Evolutionary conservation across 1,140 invertebrate genomes (phyloP).

Genomic region (Danaus plexippus): DNA sequence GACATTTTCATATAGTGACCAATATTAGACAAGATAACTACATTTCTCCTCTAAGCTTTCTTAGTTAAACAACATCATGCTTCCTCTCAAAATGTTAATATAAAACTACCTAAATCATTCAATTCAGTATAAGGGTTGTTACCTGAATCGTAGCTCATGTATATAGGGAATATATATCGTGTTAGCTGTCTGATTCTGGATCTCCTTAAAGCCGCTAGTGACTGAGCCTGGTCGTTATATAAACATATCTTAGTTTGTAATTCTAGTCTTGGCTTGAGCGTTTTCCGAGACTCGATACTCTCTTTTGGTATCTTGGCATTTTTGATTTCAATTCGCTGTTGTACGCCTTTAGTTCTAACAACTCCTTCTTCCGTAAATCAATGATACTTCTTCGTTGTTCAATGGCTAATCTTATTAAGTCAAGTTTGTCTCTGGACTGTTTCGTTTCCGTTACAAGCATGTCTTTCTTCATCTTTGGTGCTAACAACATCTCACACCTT

Average conservation of each 20-base stretch:
- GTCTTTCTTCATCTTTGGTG: conserved; percentile 74
- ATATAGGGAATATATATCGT: conserved; percentile 84
- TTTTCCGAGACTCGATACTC: conserved; percentile 75
- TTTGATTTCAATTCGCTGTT: conserved; percentile 73
- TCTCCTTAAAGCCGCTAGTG: conserved; percentile 76
- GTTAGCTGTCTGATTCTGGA: conserved; percentile 78
- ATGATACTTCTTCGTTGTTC: conserved; percentile 76
- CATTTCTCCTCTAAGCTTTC: too few species aligned
- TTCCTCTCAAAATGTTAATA: too few species aligned
- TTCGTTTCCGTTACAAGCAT: conserved; percentile 75
- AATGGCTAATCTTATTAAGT: conserved; percentile 75
- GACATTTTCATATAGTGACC: too few species aligned
- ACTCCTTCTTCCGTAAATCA: conserved; percentile 68
- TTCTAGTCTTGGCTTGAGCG: conserved; percentile 71
- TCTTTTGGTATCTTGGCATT: conserved; percentile 76
- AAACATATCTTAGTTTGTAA: conserved; percentile 66
- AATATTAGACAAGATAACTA: too few species aligned
- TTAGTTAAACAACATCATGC: too few species aligned
- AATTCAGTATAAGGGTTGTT: conserved; percentile 9
- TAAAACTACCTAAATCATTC: too few species aligned
- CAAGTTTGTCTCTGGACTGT: conserved; percentile 75
- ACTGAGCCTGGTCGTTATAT: conserved; percentile 71
- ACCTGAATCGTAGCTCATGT: conserved; percentile 60
- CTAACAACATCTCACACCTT: conserved; percentile 72
- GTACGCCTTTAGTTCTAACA: conserved; percentile 71